phyloP scores from a whole-genome alignment of 2,797 vertebrate species.

The Decapterus maruadsi region DNA sequence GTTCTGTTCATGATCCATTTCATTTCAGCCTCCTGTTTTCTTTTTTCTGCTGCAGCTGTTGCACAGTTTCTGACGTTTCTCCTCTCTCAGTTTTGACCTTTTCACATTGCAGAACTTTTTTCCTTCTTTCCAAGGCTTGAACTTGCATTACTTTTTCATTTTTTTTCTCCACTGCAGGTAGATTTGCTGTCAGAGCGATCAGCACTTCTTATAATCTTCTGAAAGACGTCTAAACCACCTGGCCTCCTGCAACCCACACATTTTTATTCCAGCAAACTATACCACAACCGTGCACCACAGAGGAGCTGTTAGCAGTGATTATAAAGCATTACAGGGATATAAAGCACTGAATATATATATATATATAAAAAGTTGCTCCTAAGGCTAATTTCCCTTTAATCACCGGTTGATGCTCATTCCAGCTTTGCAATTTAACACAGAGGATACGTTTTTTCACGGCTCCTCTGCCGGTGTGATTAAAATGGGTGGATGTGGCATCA shows the following conservation, averaged over 20 bases:
- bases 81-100: neutral
- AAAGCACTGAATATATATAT: conserved; percentile 29
- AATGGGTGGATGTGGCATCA: conserved; percentile 54
- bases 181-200: conserved; percentile 11
- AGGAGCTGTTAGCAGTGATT: conserved; percentile 25
- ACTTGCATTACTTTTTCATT: neutral
- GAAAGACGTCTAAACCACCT: neutral
- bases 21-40: conserved; percentile 3
- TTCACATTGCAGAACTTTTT: neutral
- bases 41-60: neutral
- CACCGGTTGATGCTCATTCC: conserved; percentile 52
- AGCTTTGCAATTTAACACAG: conserved; percentile 49
- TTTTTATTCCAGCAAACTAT: conserved; percentile 2
- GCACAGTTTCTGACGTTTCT: neutral
- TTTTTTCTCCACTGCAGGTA: neutral
- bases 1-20: conserved; percentile 1
- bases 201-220: conserved; percentile 20
- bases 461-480: conserved; percentile 57
- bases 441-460: conserved; percentile 49
- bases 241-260: neutral
- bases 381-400: conserved; percentile 69
- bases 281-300: conserved; percentile 4
- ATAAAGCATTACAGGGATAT: conserved; percentile 43
- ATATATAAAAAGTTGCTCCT: conserved; percentile 37
- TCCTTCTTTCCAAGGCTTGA: neutral